phyloP scores from a whole-genome alignment of 2,113 vertebrate genomes.

The Oreocharis arfaki region DNA sequence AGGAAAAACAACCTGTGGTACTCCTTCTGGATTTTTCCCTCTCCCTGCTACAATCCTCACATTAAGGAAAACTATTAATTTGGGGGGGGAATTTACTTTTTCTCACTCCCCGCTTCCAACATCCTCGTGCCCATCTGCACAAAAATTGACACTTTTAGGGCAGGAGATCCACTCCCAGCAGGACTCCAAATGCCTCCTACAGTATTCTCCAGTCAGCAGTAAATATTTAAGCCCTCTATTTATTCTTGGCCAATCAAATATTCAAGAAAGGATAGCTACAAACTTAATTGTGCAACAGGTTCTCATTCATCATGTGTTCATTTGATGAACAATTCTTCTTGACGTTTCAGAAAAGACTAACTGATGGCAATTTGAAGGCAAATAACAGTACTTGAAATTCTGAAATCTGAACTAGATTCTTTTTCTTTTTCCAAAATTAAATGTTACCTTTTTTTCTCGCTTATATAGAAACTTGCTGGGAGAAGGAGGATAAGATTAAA shows the following conservation, averaged over 20 bases:
- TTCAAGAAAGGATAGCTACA: neutral
- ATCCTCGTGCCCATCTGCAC: neutral
- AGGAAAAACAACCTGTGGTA: neutral
- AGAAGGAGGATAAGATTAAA: neutral
- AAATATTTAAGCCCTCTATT: neutral
- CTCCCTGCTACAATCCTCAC: neutral
- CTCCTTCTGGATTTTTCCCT: neutral
- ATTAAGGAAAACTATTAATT: neutral
- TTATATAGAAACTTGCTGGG: neutral
- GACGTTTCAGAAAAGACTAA: neutral
- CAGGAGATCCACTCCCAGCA: neutral
- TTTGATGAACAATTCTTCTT: neutral
- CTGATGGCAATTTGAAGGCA: neutral
- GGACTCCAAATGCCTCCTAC: neutral
- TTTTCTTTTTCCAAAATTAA: neutral
- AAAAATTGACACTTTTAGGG: neutral
- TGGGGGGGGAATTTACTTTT: rapidly evolving
- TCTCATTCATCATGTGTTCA: neutral
- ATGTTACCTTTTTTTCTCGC: neutral
- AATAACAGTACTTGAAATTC: neutral
- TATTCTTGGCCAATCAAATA: neutral
- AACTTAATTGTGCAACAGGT: neutral
- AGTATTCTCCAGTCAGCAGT: neutral
- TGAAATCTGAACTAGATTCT: neutral
- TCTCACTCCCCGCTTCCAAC: neutral